Percentiles rank a stretch among this genome's conserved stretches.
These are phyloP conservation scores for Rugalucina vietnamica DNA, from an alignment of 2,888 invertebrate species.

Conservation along the genomic window DNA sequence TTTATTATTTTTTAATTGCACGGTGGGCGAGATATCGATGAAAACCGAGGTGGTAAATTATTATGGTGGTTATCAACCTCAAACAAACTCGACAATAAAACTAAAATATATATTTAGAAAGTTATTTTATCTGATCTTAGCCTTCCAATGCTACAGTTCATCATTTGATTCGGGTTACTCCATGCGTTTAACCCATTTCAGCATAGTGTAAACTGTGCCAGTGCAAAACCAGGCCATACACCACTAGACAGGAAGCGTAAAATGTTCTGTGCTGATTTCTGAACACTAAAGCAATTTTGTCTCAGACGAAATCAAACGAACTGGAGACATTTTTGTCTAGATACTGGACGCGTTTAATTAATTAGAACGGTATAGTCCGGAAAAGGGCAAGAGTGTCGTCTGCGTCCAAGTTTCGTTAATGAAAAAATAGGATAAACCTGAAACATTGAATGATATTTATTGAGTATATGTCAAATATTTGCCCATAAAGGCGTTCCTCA, in stretches of 20 bases:
- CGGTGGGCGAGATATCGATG: background rate
- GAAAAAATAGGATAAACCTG: background rate
- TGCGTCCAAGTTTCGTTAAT: background rate
- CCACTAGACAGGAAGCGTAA: too few relatives aligned
- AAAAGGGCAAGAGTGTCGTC: too few relatives aligned
- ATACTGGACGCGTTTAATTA: too few relatives aligned
- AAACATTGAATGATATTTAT: conserved; percentile 7
- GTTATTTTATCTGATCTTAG: background rate
- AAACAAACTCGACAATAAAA: background rate
- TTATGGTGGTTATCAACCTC: background rate
- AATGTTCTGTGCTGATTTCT: background rate
- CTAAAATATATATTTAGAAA: conserved; percentile 6
- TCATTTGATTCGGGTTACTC: background rate
- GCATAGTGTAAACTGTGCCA: too few relatives aligned
- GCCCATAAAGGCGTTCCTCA: conserved; percentile 4
- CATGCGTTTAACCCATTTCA: background rate
- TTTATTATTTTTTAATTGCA: too few relatives aligned
- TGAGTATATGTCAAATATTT: background rate
- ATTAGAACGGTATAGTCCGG: too few relatives aligned
- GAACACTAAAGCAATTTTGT: too few relatives aligned
- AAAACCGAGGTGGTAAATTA: background rate
- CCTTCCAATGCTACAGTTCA: background rate
- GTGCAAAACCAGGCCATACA: too few relatives aligned
- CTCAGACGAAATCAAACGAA: too few relatives aligned
- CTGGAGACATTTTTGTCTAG: too few relatives aligned